A percentile compares a stretch with the other conserved stretches of the same genome.
Evolutionary conservation across 2,888 invertebrate genomes (phyloP).

Genomic region (Himalopsyche kuldschensis): DNA sequence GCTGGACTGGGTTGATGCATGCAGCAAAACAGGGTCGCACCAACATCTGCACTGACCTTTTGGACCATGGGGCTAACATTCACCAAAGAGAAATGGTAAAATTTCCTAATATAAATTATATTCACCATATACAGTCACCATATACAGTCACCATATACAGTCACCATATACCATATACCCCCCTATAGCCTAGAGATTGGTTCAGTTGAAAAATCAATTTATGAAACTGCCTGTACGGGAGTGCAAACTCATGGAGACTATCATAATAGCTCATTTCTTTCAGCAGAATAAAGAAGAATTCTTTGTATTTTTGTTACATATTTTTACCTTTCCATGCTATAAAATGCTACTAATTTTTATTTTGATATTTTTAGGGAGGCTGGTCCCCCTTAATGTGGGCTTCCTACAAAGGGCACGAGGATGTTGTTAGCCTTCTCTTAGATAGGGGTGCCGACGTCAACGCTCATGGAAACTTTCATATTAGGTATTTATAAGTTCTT

Average conservation of each 20-base stretch:
- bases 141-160: no score
- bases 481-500: conserved; percentile 50
- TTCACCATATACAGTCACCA: neutral
- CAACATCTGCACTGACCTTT: conserved; percentile 76
- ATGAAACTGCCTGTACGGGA: neutral
- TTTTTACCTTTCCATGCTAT: neutral
- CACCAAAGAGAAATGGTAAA: conserved; percentile 86
- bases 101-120: neutral
- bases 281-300: neutral
- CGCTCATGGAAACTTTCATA: conserved; percentile 93
- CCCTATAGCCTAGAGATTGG: no score
- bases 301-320: neutral
- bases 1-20: conserved; percentile 89
- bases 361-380: conserved; percentile 70
- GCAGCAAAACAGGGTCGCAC: conserved; percentile 88
- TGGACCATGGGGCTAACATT: conserved; percentile 83
- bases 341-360: neutral
- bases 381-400: conserved; percentile 99
- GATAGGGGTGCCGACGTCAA: conserved; percentile 91
- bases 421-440: conserved; percentile 75
- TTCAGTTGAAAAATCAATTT: neutral
- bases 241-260: neutral
- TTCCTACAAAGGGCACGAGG: conserved; percentile 85
- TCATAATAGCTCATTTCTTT: neutral
- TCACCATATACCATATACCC: no score